A percentile compares a stretch with the other conserved stretches of the same genome.
Evolutionary conservation across 2,888 invertebrate genomes (phyloP).

Genomic region (Epistrophe eligans): DNA sequence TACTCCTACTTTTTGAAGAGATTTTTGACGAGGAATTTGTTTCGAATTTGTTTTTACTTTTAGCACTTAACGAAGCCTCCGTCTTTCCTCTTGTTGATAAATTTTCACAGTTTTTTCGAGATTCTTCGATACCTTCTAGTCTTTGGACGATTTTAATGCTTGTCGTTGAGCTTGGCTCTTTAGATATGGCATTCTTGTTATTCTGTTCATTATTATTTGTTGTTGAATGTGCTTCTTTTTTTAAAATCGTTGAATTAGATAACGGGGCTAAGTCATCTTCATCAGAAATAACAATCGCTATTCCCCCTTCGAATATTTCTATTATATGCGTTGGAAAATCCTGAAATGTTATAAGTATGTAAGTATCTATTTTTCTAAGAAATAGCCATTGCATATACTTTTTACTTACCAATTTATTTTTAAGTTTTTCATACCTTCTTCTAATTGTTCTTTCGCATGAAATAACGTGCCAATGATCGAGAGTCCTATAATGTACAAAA

Average conservation of each 20-base stretch:
- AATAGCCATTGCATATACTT: neutral
- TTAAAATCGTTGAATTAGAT: neutral
- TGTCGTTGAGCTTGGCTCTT: neutral
- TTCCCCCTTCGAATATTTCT: slow-evolving; percentile 7
- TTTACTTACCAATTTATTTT: slow-evolving; percentile 28
- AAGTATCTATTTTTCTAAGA: too few species aligned
- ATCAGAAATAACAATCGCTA: slow-evolving; percentile 52
- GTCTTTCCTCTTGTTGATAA: neutral
- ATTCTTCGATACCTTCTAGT: neutral
- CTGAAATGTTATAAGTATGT: slow-evolving; percentile 9
- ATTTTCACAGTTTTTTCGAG: neutral
- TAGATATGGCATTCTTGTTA: neutral
- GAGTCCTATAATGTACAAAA: neutral
- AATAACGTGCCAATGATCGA: neutral
- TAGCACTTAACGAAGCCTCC: neutral
- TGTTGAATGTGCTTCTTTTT: neutral
- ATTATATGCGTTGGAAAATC: slow-evolving; percentile 34
- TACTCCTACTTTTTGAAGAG: neutral
- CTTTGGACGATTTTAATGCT: neutral
- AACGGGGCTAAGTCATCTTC: slow-evolving; percentile 15
- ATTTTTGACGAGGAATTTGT: neutral
- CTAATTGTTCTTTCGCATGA: slow-evolving; percentile 8
- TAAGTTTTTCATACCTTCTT: slow-evolving; percentile 7
- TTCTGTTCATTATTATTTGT: neutral
- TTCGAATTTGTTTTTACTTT: neutral